Evolutionary conservation across 2,797 vertebrate species (phyloP).

Genomic region (Trichosurus vulpecula): DNA sequence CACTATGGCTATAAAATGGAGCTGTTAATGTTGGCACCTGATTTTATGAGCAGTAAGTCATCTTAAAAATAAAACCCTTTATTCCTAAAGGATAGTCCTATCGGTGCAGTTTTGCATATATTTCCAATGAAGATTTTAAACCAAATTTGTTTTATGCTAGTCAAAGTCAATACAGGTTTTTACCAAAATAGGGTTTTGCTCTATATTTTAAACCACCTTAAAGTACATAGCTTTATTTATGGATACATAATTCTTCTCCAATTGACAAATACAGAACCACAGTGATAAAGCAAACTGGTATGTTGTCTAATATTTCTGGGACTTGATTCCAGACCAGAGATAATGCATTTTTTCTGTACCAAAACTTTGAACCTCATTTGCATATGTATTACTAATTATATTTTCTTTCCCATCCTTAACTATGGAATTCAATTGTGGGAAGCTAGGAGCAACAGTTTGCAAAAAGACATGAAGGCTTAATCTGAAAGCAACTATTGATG

Average conservation of each 20-base stretch:
- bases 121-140: background rate
- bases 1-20: background rate
- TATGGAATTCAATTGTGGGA: background rate
- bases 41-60: background rate
- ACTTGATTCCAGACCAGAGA: background rate
- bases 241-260: background rate
- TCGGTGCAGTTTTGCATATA: background rate
- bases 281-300: background rate
- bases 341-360: background rate
- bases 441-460: background rate
- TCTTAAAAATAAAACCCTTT: conserved; percentile 1
- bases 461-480: background rate
- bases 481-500: background rate
- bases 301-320: background rate
- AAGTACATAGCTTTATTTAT: background rate
- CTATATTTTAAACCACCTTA: background rate
- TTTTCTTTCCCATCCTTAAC: background rate
- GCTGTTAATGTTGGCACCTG: background rate
- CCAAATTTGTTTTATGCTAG: background rate
- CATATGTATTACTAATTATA: background rate
- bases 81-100: background rate
- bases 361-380: background rate
- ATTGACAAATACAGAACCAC: background rate
- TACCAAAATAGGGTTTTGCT: background rate
- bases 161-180: background rate